Conservation (phyloP, 2,888 invertebrate species). For the Euphydryas editha region DNA sequence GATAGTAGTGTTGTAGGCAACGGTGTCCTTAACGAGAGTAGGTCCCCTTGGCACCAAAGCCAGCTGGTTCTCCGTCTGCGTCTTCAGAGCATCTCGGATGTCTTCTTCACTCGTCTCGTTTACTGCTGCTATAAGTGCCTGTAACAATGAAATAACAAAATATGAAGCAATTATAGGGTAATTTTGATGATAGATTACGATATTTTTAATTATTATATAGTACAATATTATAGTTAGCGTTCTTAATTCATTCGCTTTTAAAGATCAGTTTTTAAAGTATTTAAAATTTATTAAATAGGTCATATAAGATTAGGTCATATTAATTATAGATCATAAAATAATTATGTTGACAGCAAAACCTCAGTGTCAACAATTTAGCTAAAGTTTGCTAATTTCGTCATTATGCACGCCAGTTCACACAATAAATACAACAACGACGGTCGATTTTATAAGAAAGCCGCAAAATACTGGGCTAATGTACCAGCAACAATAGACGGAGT, state of each 20-base stretch:
- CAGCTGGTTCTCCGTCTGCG: slow-evolving; percentile 84
- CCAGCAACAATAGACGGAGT: slow-evolving; percentile 96
- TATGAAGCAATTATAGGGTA: background rate
- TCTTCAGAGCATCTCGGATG: slow-evolving; percentile 87
- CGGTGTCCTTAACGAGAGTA: slow-evolving; percentile 88
- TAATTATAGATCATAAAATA: background rate
- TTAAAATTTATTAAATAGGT: background rate
- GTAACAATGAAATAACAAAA: slow-evolving; percentile 59
- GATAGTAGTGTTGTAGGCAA: slow-evolving; percentile 90
- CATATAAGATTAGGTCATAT: too few species aligned
- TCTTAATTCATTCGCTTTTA: too few species aligned
- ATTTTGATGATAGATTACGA: background rate
- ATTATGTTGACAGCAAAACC: slow-evolving; percentile 4
- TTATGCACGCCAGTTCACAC: slow-evolving; percentile 3
- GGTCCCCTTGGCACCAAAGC: slow-evolving; percentile 88
- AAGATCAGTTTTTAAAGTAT: background rate
- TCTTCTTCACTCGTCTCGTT: slow-evolving; percentile 83
- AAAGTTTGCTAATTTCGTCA: background rate
- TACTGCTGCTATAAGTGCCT: slow-evolving; percentile 91
- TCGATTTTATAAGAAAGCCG: slow-evolving; percentile 87
- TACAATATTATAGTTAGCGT: too few species aligned
- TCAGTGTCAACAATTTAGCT: slow-evolving; percentile 9
- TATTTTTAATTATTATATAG: background rate
- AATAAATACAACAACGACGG: slow-evolving; percentile 11
- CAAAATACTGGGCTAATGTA: slow-evolving; percentile 93